These are phyloP conservation scores for Eulacestoma nigropectus DNA, from an alignment of 2,113 vertebrate species.

Conservation along the genomic window DNA sequence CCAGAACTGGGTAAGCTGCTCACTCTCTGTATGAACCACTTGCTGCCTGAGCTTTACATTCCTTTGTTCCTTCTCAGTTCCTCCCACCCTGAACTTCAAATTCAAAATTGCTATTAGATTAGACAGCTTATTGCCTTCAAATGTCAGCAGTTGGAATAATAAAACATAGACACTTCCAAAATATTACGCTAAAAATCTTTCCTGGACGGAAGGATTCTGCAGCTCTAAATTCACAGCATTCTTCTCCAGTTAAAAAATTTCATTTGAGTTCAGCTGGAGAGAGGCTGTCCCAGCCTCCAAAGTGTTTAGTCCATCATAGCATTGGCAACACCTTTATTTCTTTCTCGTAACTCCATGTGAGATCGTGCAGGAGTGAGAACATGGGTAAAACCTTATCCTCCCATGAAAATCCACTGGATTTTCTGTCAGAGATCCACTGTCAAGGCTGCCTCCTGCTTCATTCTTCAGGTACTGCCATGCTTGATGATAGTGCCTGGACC, in stretches of 20 bases:
- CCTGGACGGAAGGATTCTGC: not conserved
- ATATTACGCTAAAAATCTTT: not conserved
- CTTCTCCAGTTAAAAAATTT: not conserved
- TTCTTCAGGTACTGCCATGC: not conserved
- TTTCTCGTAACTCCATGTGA: not conserved
- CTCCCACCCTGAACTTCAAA: not conserved
- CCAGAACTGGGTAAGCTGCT: not conserved
- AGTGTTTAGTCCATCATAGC: not conserved
- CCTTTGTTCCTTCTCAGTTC: not conserved
- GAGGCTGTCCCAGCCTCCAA: not conserved
- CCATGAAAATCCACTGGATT: not conserved
- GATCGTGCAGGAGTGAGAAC: not conserved
- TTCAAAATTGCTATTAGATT: not conserved
- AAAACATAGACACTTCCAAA: not conserved
- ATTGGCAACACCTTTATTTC: not conserved
- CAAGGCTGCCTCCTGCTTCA: not conserved
- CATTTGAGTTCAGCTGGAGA: not conserved
- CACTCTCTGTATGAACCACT: not conserved
- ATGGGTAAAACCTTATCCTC: rapidly evolving
- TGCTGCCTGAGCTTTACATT: not conserved
- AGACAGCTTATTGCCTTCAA: not conserved
- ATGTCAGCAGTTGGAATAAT: not conserved
- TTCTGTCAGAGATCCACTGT: not conserved
- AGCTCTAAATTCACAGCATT: not conserved
- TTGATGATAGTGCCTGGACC: not conserved